Evolutionary conservation across 2,888 invertebrate genomes (phyloP).

Genomic region (Muschampia plurimacula): DNA sequence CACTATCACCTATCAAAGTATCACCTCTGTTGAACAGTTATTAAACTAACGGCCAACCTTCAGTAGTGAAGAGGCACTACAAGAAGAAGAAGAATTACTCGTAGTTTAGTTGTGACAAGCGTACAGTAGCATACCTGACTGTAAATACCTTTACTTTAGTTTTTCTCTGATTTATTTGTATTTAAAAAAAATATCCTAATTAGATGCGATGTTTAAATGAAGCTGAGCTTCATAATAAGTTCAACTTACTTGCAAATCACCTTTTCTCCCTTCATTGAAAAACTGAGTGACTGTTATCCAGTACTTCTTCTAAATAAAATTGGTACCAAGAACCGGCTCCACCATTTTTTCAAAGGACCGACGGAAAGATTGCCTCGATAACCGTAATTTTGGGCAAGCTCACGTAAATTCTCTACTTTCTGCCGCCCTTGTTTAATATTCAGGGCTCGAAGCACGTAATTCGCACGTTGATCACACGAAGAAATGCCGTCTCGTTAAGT

Average conservation of each 20-base stretch:
- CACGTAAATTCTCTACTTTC: conserved; percentile 62
- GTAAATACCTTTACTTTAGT: no score
- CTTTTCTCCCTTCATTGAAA: background rate
- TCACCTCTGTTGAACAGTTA: no score
- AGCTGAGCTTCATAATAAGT: background rate
- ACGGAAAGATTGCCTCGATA: conserved; percentile 65
- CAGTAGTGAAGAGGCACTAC: no score
- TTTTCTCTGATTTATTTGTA: background rate
- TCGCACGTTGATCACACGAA: conserved; percentile 72
- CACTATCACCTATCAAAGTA: no score
- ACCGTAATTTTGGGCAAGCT: conserved; percentile 64
- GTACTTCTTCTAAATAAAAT: conserved; percentile 58
- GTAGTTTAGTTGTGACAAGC: no score
- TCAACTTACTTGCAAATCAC: conserved; percentile 3
- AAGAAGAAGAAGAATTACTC: no score
- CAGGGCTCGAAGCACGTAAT: conserved; percentile 73
- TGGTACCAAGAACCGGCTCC: conserved; percentile 45
- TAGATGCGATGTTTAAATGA: background rate
- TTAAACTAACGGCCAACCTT: no score
- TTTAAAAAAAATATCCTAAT: background rate
- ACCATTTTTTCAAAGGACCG: conserved; percentile 43
- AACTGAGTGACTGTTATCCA: conserved; percentile 29
- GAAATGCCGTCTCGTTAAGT: conserved; percentile 46
- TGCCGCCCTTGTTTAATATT: conserved; percentile 71
- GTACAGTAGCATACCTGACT: no score